These are phyloP conservation scores for Megalops atlanticus DNA, from an alignment of 2,113 vertebrate genomes.

Conservation along the genomic window DNA sequence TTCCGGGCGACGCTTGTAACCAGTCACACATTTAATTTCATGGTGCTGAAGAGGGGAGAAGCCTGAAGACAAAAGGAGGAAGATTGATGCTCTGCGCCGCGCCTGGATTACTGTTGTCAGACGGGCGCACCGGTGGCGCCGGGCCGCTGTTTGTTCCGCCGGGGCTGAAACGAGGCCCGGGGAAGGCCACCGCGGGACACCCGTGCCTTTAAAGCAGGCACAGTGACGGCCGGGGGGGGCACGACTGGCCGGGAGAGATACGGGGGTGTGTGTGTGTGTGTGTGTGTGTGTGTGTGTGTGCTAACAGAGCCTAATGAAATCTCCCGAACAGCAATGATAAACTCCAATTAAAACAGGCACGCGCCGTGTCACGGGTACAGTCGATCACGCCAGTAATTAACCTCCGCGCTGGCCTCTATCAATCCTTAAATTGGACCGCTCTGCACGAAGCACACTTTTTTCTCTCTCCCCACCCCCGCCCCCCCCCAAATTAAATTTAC, in stretches of 20 bases:
- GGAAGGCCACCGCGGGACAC: neutral
- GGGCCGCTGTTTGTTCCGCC: neutral
- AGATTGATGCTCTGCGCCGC: slow-evolving; percentile 63
- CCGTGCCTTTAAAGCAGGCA: slow-evolving; percentile 2
- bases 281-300: too few species aligned
- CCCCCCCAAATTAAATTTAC: slow-evolving; percentile 80
- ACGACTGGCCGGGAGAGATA: slow-evolving; percentile 54
- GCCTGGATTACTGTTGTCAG: neutral
- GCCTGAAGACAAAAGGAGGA: slow-evolving; percentile 63
- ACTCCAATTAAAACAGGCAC: slow-evolving; percentile 74
- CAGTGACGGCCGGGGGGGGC: slow-evolving; percentile 33
- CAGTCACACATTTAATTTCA: slow-evolving; percentile 73
- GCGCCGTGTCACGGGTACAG: slow-evolving; percentile 70
- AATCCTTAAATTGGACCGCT: slow-evolving; percentile 70
- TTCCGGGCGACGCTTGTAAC: slow-evolving; percentile 54
- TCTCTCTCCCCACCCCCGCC: neutral
- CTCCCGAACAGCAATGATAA: slow-evolving; percentile 63
- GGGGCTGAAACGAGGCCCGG: neutral
- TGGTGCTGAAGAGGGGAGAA: slow-evolving; percentile 69
- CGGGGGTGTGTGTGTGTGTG: too few species aligned
- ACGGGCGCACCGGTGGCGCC: neutral
- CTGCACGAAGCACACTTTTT: slow-evolving; percentile 59
- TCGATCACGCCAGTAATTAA: slow-evolving; percentile 81
- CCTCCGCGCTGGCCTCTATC: slow-evolving; percentile 70
- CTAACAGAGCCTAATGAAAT: slow-evolving; percentile 65